Evolutionary conservation across 1,140 invertebrate species (phyloP).

Genomic region (Trachymyrmex septentrionalis): DNA sequence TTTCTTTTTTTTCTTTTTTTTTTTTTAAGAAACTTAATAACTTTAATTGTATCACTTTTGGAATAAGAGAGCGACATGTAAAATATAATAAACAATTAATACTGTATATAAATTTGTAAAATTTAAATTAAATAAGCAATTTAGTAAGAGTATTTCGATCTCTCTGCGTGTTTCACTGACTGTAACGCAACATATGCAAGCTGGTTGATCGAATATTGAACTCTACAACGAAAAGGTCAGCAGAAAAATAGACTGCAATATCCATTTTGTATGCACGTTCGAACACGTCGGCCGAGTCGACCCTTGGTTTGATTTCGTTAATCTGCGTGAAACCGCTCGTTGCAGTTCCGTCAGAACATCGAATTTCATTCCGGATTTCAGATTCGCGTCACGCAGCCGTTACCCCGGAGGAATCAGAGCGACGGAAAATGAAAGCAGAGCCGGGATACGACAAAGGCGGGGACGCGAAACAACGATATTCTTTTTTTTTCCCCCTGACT

Average conservation of each 20-base stretch:
- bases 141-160: constrained; percentile 16
- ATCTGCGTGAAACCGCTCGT: constrained; percentile 53
- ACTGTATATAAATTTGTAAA: background rate
- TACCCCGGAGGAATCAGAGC: constrained; percentile 73
- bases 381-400: constrained; percentile 71
- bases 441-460: constrained; percentile 66
- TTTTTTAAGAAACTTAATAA: no score
- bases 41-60: no score
- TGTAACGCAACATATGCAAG: constrained; percentile 4
- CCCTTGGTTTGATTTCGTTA: constrained; percentile 59
- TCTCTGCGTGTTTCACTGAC: background rate
- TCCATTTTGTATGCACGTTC: constrained; percentile 59
- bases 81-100: background rate
- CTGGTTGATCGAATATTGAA: constrained; percentile 45
- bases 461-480: constrained; percentile 39
- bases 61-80: no score
- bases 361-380: constrained; percentile 53
- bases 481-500: constrained; percentile 26
- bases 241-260: constrained; percentile 48
- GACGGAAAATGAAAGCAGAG: constrained; percentile 59
- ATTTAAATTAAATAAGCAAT: constrained; percentile 28
- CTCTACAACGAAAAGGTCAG: constrained; percentile 22
- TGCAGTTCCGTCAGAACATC: constrained; percentile 52
- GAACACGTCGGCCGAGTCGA: constrained; percentile 27
- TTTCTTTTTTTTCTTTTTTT: no score